These are phyloP conservation scores for Micoletzkya japonica DNA, from an alignment of 2,888 invertebrate genomes.

Conservation along the genomic window DNA sequence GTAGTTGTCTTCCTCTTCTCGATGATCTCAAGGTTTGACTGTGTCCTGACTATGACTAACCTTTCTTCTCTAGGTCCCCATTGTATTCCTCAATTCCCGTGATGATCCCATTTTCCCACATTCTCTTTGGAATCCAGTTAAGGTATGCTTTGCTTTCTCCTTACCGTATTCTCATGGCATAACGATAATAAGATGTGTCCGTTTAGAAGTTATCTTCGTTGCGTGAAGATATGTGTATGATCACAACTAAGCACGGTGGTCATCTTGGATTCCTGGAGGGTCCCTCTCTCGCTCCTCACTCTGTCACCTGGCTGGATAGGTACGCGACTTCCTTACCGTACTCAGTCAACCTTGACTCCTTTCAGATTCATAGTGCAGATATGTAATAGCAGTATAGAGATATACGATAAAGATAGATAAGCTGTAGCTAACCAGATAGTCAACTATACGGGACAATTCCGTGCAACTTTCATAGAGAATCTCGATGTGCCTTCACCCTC, in stretches of 20 bases:
- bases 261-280: slow-evolving; percentile 94
- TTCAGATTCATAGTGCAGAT: slow-evolving; percentile 28
- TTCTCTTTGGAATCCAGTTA: slow-evolving; percentile 74
- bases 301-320: slow-evolving; percentile 85
- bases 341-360: background rate
- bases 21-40: slow-evolving; percentile 21
- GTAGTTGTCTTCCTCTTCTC: slow-evolving; percentile 66
- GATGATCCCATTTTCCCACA: slow-evolving; percentile 91
- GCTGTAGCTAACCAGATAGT: background rate
- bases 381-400: slow-evolving; percentile 16
- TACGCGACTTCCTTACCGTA: background rate
- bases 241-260: slow-evolving; percentile 86
- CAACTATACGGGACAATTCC: too few species aligned
- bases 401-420: background rate
- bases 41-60: background rate
- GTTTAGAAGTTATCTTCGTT: too few species aligned
- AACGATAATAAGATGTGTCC: slow-evolving; percentile 35
- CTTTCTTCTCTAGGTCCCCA: slow-evolving; percentile 71
- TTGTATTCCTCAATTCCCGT: slow-evolving; percentile 85
- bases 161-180: background rate
- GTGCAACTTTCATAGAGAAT: too few species aligned
- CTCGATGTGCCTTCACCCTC: too few species aligned
- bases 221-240: slow-evolving; percentile 71
- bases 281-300: slow-evolving; percentile 78
- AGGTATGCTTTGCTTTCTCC: slow-evolving; percentile 21